phyloP scores from a whole-genome alignment of 2,888 invertebrate genomes.

The Tholera decimalis region DNA sequence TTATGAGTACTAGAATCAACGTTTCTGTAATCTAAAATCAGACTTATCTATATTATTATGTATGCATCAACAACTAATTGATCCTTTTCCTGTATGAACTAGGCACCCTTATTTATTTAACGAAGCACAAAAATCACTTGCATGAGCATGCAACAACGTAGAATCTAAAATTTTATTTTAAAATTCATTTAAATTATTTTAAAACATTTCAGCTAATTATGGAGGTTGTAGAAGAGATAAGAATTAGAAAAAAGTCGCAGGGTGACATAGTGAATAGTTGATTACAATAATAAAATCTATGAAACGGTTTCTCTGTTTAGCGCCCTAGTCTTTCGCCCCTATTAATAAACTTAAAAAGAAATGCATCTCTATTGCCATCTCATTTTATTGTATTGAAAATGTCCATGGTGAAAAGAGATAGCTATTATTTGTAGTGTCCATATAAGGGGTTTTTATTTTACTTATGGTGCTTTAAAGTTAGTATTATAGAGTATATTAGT shows the following conservation, averaged over 20 bases:
- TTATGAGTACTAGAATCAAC: slow-evolving; percentile 14
- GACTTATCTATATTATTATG: neutral
- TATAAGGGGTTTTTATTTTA: slow-evolving; percentile 30
- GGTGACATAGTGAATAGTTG: slow-evolving; percentile 83
- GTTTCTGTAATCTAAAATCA: slow-evolving; percentile 37
- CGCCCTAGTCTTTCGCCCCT: slow-evolving; percentile 70
- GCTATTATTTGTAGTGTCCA: slow-evolving; percentile 6
- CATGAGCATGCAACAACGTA: slow-evolving; percentile 71
- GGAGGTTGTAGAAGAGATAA: slow-evolving; percentile 91
- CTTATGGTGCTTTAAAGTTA: slow-evolving; percentile 65
- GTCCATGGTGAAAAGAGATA: slow-evolving; percentile 27
- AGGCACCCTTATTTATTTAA: slow-evolving; percentile 42
- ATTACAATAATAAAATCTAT: slow-evolving; percentile 66
- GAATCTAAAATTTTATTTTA: slow-evolving; percentile 59
- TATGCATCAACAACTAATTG: slow-evolving; percentile 1
- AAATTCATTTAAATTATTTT: slow-evolving; percentile 69
- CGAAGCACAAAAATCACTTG: slow-evolving; percentile 51
- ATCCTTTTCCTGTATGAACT: slow-evolving; percentile 10
- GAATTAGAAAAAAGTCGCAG: slow-evolving; percentile 89
- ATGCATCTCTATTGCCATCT: slow-evolving; percentile 28
- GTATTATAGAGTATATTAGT: slow-evolving; percentile 60
- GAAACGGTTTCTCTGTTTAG: slow-evolving; percentile 42
- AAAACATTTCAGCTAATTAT: slow-evolving; percentile 89
- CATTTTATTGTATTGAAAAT: slow-evolving; percentile 55
- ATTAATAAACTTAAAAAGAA: slow-evolving; percentile 2